These are phyloP conservation scores for Metellina segmentata DNA, from an alignment of 2,888 invertebrate genomes.

Conservation along the genomic window DNA sequence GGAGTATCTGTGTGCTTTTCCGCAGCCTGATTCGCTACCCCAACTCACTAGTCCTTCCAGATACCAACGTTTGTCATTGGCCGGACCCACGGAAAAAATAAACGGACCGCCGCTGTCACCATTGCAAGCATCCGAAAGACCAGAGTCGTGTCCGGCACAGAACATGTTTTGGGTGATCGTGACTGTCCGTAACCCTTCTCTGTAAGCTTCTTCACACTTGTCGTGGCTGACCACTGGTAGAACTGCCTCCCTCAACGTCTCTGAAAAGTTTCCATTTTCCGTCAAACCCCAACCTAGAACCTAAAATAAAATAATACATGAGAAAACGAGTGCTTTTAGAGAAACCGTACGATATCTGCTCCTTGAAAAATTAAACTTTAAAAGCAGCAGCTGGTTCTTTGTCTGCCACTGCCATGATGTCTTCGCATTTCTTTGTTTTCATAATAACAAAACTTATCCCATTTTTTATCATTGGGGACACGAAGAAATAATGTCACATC, in stretches of 20 bases:
- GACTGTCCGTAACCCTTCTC: conserved; percentile 38
- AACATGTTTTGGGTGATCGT: conserved; percentile 67
- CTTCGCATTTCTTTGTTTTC: too few species aligned
- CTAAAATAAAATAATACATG: conserved; percentile 9
- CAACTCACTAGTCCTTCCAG: conserved; percentile 70
- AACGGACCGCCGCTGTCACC: conserved; percentile 70
- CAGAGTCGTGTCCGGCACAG: conserved; percentile 56
- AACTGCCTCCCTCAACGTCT: conserved; percentile 34
- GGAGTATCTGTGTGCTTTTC: conserved; percentile 42
- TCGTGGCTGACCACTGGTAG: conserved; percentile 60
- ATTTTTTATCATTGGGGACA: too few species aligned
- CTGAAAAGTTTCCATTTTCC: conserved; percentile 53
- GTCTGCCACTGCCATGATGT: too few species aligned
- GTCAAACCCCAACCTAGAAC: conserved; percentile 66
- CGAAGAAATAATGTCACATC: too few species aligned
- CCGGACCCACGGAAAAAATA: conserved; percentile 41
- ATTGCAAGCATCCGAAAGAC: conserved; percentile 48
- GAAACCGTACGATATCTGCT: not conserved
- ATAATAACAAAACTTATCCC: too few species aligned
- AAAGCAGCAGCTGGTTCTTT: too few species aligned
- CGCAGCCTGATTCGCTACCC: conserved; percentile 67
- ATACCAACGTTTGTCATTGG: conserved; percentile 45
- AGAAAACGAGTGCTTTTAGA: not conserved
- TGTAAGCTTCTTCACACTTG: conserved; percentile 63
- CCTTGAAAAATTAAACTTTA: not conserved